Conservation (phyloP, 2,888 invertebrate genomes). For the Barypeithes pellucidus region DNA sequence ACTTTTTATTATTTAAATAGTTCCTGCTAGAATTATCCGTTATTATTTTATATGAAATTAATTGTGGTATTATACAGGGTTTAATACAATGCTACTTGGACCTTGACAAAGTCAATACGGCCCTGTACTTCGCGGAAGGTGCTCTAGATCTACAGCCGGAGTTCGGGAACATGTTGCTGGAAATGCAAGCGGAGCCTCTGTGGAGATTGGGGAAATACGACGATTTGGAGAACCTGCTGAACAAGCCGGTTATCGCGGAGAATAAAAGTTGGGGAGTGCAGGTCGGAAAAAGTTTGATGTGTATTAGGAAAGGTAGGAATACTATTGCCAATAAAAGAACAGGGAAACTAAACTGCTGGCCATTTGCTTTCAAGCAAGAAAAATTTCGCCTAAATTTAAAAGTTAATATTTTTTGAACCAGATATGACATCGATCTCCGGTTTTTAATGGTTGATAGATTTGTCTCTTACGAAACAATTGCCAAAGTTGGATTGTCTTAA, state of each 20-base stretch:
- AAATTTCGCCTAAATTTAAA: too few species aligned
- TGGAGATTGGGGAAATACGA: conserved; percentile 92
- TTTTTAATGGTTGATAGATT: too few species aligned
- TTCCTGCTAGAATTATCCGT: too few species aligned
- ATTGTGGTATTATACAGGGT: conserved; percentile 75
- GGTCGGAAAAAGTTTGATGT: conserved; percentile 81
- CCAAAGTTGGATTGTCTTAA: too few species aligned
- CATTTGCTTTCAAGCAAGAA: too few species aligned
- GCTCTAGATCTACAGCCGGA: conserved; percentile 76
- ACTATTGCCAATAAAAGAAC: too few species aligned
- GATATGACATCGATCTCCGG: too few species aligned
- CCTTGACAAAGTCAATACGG: conserved; percentile 90
- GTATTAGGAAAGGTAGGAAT: conserved; percentile 70
- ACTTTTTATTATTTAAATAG: too few species aligned
- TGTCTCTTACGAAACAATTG: too few species aligned
- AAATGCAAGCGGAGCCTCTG: conserved; percentile 86
- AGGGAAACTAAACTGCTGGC: too few species aligned
- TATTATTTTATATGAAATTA: background rate
- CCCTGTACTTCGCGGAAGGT: conserved; percentile 83
- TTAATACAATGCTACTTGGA: conserved; percentile 90
- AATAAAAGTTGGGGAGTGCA: conserved; percentile 82
- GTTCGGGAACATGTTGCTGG: conserved; percentile 76
- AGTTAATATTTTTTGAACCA: too few species aligned
- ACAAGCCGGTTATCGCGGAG: conserved; percentile 71
- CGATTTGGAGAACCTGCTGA: conserved; percentile 79